These are phyloP conservation scores for Melanotaenia maccullochi DNA, from an alignment of 2,797 vertebrate genomes.

Conservation along the genomic window DNA sequence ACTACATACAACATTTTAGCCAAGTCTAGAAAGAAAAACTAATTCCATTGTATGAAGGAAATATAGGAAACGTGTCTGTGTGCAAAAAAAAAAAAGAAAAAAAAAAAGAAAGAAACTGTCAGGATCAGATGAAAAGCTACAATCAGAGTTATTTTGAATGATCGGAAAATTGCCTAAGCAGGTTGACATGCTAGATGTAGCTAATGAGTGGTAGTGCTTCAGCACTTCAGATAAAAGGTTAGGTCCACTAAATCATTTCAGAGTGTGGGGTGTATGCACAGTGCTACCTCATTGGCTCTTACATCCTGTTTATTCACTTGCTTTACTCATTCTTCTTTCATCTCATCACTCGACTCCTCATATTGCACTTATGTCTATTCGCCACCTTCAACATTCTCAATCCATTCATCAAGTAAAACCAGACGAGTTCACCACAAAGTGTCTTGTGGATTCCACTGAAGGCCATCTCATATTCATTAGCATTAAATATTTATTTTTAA, in stretches of 20 bases:
- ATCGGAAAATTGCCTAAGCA: slow-evolving; percentile 17
- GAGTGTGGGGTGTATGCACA: slow-evolving; percentile 14
- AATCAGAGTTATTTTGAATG: slow-evolving; percentile 13
- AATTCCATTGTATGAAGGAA: slow-evolving; percentile 28
- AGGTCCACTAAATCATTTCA: slow-evolving; percentile 50
- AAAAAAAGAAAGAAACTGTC: slow-evolving; percentile 5
- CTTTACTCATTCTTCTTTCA: slow-evolving; percentile 49
- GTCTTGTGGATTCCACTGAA: slow-evolving; percentile 26
- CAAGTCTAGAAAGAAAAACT: slow-evolving; percentile 34
- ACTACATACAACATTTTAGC: slow-evolving; percentile 46
- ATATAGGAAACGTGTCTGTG: slow-evolving; percentile 4
- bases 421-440: slow-evolving; percentile 24
- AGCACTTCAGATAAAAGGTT: slow-evolving; percentile 55
- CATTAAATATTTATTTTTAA: not conserved
- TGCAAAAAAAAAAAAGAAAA: not conserved
- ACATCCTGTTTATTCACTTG: slow-evolving; percentile 57
- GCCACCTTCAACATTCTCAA: slow-evolving; percentile 47
- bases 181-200: slow-evolving; percentile 21
- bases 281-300: slow-evolving; percentile 26
- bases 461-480: slow-evolving; percentile 3
- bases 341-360: slow-evolving; percentile 60
- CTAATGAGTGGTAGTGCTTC: slow-evolving; percentile 35
- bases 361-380: slow-evolving; percentile 69
- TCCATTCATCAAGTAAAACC: slow-evolving; percentile 33
- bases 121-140: slow-evolving; percentile 15